A percentile compares a stretch with the other conserved stretches of the same genome.
Conservation (phyloP, 2,797 vertebrate species). For the Fistularia commersonii region DNA sequence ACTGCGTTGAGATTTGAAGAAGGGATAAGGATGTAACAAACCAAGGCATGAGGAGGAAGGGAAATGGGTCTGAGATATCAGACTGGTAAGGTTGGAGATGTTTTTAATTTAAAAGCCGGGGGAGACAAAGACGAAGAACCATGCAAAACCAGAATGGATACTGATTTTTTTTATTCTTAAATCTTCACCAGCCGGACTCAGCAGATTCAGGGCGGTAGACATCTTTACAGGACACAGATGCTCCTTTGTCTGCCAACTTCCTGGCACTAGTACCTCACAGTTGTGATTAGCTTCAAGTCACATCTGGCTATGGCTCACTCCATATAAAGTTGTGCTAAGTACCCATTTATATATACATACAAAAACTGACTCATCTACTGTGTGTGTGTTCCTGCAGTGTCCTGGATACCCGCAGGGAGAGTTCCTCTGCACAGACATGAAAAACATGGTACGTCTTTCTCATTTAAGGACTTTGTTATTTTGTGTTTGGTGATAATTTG, state of each 20-base stretch:
- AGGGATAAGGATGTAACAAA: constrained; percentile 8
- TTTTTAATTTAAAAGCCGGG: constrained; percentile 11
- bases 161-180: constrained; percentile 33
- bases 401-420: constrained; percentile 64
- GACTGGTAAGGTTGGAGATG: constrained; percentile 8
- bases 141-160: constrained; percentile 30
- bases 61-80: constrained; percentile 36
- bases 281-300: constrained; percentile 19
- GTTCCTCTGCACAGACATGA: constrained; percentile 52
- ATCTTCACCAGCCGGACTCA: constrained; percentile 34
- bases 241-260: constrained; percentile 36
- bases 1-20: constrained; percentile 19
- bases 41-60: constrained; percentile 12
- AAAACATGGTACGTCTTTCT: constrained; percentile 45
- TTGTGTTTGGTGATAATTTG: not conserved
- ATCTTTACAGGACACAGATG: constrained; percentile 37
- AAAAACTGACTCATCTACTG: constrained; percentile 3
- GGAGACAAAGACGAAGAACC: constrained; percentile 10
- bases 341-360: constrained; percentile 1
- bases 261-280: constrained; percentile 15
- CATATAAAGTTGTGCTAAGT: constrained; percentile 1
- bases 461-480: not conserved
- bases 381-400: constrained; percentile 40
- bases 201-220: constrained; percentile 36
- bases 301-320: constrained; percentile 17